Conservation (phyloP, 2,888 invertebrate genomes). For the Scaptomyza cyrtandrae region DNA sequence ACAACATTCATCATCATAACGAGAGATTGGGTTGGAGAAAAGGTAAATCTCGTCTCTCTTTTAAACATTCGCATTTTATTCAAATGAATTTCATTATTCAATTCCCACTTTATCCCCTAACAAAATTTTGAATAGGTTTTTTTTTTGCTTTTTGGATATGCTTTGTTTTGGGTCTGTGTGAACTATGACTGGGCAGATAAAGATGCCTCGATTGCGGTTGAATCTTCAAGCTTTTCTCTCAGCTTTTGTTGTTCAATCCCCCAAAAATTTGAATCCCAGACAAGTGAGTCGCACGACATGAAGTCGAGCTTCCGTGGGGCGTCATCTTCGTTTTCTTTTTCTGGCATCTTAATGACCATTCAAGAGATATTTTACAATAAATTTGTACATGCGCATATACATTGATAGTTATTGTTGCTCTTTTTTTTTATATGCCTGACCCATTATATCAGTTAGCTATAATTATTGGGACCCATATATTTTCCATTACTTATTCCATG, state of each 20-base stretch:
- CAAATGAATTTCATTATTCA: constrained; percentile 76
- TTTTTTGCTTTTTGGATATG: constrained; percentile 6
- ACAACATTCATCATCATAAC: constrained; percentile 61
- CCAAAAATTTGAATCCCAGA: constrained; percentile 24
- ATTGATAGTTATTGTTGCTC: constrained; percentile 62
- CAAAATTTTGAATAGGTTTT: constrained; percentile 3
- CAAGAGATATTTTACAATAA: constrained; percentile 54
- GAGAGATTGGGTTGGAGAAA: constrained; percentile 6
- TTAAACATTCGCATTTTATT: constrained; percentile 78
- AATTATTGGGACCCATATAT: constrained; percentile 23
- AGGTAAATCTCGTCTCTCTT: constrained; percentile 39
- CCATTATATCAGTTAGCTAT: constrained; percentile 61
- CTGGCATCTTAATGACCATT: constrained; percentile 42
- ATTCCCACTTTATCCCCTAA: constrained; percentile 53
- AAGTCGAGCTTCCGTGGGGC: constrained; percentile 69
- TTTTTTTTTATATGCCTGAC: constrained; percentile 49
- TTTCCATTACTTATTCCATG: constrained; percentile 50
- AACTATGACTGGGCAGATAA: constrained; percentile 76
- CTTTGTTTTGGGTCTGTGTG: constrained; percentile 49
- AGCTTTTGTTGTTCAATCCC: constrained; percentile 45
- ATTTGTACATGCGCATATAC: constrained; percentile 43
- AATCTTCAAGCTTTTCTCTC: constrained; percentile 24
- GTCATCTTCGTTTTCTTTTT: constrained; percentile 33
- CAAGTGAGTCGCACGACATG: constrained; percentile 45
- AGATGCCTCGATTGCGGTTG: constrained; percentile 30